These are phyloP conservation scores for Drosophila anomalata DNA, from an alignment of 2,888 invertebrate species.

Conservation along the genomic window DNA sequence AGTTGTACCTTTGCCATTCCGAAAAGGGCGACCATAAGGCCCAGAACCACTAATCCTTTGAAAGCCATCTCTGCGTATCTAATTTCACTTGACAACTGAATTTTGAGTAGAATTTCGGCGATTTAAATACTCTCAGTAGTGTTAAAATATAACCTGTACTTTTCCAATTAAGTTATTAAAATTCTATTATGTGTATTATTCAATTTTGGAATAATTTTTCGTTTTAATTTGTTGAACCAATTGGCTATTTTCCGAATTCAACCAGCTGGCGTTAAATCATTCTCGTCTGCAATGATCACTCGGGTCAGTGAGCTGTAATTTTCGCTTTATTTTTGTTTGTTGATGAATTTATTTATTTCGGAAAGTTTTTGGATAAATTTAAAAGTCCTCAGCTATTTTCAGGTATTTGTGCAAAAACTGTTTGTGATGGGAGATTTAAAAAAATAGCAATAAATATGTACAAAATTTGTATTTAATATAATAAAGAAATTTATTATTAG, in stretches of 20 bases:
- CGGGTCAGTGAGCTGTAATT: conserved; percentile 24
- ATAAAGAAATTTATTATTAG: too few relatives aligned
- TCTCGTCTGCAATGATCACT: conserved; percentile 7
- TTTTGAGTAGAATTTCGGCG: neutral
- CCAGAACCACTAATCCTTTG: conserved; percentile 7
- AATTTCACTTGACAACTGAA: conserved; percentile 14
- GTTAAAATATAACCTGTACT: conserved; percentile 7
- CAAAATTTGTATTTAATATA: too few relatives aligned
- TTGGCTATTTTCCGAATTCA: conserved; percentile 2
- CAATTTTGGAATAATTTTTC: conserved; percentile 24
- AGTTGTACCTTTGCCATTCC: conserved; percentile 38
- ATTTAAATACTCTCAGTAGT: conserved; percentile 47
- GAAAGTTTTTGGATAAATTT: too few relatives aligned
- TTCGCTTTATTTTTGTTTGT: neutral
- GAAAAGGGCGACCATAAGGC: conserved; percentile 26
- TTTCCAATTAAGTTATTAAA: conserved; percentile 57
- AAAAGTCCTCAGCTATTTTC: too few relatives aligned
- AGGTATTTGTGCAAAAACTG: too few relatives aligned
- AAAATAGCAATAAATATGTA: too few relatives aligned
- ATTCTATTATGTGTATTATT: conserved; percentile 48
- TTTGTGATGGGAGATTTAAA: too few relatives aligned
- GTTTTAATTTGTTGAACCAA: conserved; percentile 9
- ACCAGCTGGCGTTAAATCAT: conserved; percentile 42
- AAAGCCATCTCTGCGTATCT: conserved; percentile 44
- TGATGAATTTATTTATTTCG: neutral